Base-by-base conservation (phyloP, 2,888 invertebrate species). In the Chrysina gloriosa region DNA sequence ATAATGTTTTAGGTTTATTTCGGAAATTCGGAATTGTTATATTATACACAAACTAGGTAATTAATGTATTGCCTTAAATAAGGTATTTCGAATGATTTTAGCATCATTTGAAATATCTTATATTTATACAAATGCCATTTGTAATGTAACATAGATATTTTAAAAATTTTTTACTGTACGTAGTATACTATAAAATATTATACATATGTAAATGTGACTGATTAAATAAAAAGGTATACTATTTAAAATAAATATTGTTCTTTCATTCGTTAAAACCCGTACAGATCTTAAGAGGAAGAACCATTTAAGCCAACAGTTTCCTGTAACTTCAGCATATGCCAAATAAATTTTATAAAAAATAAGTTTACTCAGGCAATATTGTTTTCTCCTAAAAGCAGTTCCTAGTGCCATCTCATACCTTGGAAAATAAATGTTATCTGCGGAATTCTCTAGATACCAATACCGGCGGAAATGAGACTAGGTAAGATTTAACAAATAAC, bases 121-220 rank as follows among this genome's bases (percentile, higher is more conserved):
- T 69, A 67, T 69, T 72, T 66, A 71, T 71, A 69, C 68, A 69
- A 72, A 72, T 71, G 72, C 72, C 72, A 73, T 72, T 74, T 74
- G 71, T 75, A 75, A 71, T 74, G 73, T 75, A 74, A 75, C 71
- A 73, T 74, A 74, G 66, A 74, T 74, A 75, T 75, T 75, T 75
- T 75, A 75, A 73, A 73, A 75, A 71, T 75, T 76, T 76, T 76
- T 75, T 76, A 75, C 74, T 75, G 73, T 75, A 74, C 66, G 63
- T 70, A 67, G 69, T 69, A 63, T 68, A 69, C 66, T 68, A 67
- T 69, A 70, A 68, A 63, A 50, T 50, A 52, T 19, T 69, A 69
- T 69, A 69, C 61, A 69, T 69, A 65, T 48, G 48, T 63, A 65
- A 65, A 69, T 69, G 69, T 69, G 69, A 69, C 65, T 65, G 65